phyloP scores from a whole-genome alignment of 2,113 vertebrate genomes.

The Microcebus murinus region DNA sequence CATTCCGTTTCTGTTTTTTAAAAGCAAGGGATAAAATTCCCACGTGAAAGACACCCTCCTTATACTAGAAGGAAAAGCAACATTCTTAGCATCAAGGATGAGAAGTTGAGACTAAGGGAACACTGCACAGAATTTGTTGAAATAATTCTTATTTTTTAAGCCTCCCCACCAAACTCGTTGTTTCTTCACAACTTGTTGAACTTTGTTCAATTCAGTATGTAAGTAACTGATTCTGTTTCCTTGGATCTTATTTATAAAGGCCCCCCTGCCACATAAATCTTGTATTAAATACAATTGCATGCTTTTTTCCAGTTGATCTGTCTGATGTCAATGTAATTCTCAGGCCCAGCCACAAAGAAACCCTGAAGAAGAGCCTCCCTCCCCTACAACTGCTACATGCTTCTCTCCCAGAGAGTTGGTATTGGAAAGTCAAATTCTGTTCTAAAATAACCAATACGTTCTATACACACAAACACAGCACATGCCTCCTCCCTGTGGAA shows the following conservation, averaged over 20 bases:
- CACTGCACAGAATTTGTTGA: not conserved
- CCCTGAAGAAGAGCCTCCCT: not conserved
- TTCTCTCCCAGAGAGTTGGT: not conserved
- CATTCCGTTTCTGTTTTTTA: conserved; percentile 34
- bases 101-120: not conserved
- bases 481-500: not conserved
- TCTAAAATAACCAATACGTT: not conserved
- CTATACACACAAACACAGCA: not conserved
- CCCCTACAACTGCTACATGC: not conserved
- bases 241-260: not conserved
- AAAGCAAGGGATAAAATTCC: not conserved
- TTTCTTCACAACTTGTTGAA: not conserved
- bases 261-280: not conserved
- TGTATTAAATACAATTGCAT: not conserved
- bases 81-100: not conserved
- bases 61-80: not conserved
- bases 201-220: not conserved
- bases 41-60: not conserved
- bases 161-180: not conserved
- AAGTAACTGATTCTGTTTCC: not conserved
- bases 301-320: not conserved
- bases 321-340: not conserved
- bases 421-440: not conserved
- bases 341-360: not conserved
- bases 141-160: not conserved